Evolutionary conservation across 2,888 invertebrate genomes (phyloP).

Genomic region (Nemapogon koenigi): DNA sequence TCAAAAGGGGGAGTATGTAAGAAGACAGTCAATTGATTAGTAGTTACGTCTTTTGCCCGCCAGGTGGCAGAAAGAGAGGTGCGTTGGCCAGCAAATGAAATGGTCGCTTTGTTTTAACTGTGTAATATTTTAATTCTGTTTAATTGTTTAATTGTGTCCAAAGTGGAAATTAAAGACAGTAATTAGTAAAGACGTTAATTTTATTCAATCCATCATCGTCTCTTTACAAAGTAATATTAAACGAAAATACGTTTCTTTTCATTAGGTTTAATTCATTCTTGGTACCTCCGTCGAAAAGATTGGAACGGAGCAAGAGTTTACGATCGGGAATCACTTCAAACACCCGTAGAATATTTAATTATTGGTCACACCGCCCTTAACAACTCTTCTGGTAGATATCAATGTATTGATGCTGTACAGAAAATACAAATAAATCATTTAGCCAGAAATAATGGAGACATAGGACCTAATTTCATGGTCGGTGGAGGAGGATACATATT

Average conservation of each 20-base stretch:
- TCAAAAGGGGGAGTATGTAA: too few species aligned
- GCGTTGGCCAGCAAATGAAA: too few species aligned
- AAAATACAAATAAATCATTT: slow-evolving; percentile 33
- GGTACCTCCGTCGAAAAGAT: slow-evolving; percentile 46
- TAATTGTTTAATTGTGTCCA: too few species aligned
- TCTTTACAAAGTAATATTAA: too few species aligned
- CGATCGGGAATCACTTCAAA: slow-evolving; percentile 23
- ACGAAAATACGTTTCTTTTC: slow-evolving; percentile 2
- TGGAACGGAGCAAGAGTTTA: slow-evolving; percentile 47
- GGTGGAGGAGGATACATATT: slow-evolving; percentile 39
- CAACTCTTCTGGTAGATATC: slow-evolving; percentile 27
- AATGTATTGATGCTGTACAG: slow-evolving; percentile 32
- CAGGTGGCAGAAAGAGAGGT: too few species aligned
- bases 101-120: too few species aligned
- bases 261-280: slow-evolving; percentile 37
- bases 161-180: too few species aligned
- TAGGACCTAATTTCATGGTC: slow-evolving; percentile 45
- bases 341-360: slow-evolving; percentile 34
- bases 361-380: slow-evolving; percentile 37
- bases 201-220: too few species aligned
- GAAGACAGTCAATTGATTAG: too few species aligned
- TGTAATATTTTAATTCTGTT: too few species aligned
- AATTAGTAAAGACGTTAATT: too few species aligned
- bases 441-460: slow-evolving; percentile 28
- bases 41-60: too few species aligned